Evolutionary conservation across 2,113 vertebrate genomes (phyloP), one percentile per base, ranked within the genome.

Genomic region (Pipra filicauda): DNA sequence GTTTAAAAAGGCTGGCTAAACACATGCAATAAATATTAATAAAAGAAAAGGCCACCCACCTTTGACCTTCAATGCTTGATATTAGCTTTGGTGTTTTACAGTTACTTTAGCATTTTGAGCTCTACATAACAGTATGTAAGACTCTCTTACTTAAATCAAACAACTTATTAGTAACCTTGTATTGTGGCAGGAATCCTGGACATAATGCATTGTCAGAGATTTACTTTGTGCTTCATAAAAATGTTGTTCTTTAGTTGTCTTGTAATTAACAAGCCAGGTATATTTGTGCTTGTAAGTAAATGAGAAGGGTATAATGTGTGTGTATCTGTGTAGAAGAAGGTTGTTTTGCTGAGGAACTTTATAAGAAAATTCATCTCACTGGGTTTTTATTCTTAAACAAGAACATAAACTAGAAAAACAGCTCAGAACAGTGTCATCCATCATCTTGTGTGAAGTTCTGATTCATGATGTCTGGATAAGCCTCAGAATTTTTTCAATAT

Each of bases 21-120:
- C 97, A 97, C 94, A 93, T 88, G 89, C 94, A 97, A 90, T 97
- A 97, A 98, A 97, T 97, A 97, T 97, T 98, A 97, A 97, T 97
- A 97, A 97, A 96, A 94, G 91, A 95, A 94, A 95, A 96, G 94
- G 96, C 96, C 96, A 98, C 96, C 94, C 97, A 96, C 96, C 97
- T 97, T 97, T 98, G 96, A 95, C 97, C 97, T 97, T 97, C 92
- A 91, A 61, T 95, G 87, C 70, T 89, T 96, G 86, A 96, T 95
- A 82, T 85, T 97, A 85, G 49, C 81, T 49, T 75, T 96, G 76
- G 70, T 96, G 85, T 85, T 96, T 96, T 91, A 62, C 79, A 96
- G 91, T 97, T 88, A 30, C 70, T 44, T 41, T 85, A 96, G 72
- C 64, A 64, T 91, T 94, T 88, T 96, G 73, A 96, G 51, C 75